Evolutionary conservation across 2,888 invertebrate species (phyloP), one percentile per base, ranked within the genome.

Genomic region (Cerceris ruficornis): DNA sequence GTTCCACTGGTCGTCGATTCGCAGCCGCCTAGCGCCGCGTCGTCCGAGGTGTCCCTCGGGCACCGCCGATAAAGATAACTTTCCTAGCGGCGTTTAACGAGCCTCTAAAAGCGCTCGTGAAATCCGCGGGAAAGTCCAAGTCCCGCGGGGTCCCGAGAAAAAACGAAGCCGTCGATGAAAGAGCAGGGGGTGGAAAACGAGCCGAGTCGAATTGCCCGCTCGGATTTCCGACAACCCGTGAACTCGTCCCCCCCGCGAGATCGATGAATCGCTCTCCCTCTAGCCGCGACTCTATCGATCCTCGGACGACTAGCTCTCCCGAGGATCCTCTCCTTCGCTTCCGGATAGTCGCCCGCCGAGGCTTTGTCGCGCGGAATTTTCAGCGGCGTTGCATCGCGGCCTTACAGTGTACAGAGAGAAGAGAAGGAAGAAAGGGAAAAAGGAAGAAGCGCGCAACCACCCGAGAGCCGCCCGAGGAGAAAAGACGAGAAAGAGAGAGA

Each of bases 81-180:
- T 66, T 50, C 58, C 61, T 58, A 55, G 17, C 62, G 52, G 17
- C 62, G 66, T 82, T 84, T 84, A 84, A 85, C 79, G 82, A 80
- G 82, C 67, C 62, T 68, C 73, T 83, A 81, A 84, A 81, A 80
- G 55, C 74, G 74, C 58, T 59, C 79, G 77, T 84, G 80, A 84
- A 85, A 81, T 82, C 77, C 76, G 62, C 72, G 62, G 54, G 69
- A 55, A 82, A 77, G 79, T 79, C 68, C 15, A 66, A 66, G 6
- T 58, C 41, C 41, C 58, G n/a, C n/a, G 13, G 42, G 41, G n/a
- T 55, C 46, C n/a, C 6, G 52, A 0, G 6, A 13, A 17, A 52
- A 39, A 13, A 66, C 57, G 17, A 7, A 13, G 39, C n/a, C 0
- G 14, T 1, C 50, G 50, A n/a, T 50, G 50, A 50, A 50, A n/a